Conservation (phyloP, 2,797 vertebrate species). For the Muscicapa striata region DNA sequence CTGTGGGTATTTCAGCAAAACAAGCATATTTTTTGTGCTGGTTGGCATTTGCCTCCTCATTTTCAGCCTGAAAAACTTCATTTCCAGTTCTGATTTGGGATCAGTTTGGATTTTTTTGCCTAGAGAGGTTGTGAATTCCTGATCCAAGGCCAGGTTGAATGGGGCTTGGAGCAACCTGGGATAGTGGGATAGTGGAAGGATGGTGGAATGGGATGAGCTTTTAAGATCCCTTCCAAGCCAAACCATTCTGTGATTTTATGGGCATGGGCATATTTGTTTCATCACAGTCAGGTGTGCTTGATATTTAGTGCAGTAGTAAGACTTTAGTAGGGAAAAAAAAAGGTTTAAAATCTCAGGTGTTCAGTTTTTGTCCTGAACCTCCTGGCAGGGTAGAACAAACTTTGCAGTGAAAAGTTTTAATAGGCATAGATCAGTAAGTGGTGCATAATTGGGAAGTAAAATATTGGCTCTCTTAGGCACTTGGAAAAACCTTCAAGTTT, state of each 20-base stretch:
- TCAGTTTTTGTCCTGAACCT: background rate
- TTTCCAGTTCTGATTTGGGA: background rate
- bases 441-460: background rate
- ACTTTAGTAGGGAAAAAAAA: background rate
- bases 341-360: background rate
- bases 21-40: background rate
- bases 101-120: background rate
- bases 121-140: background rate
- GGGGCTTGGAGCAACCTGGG: background rate
- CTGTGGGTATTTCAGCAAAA: background rate
- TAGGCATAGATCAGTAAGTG: background rate
- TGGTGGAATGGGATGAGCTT: background rate
- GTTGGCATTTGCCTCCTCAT: background rate
- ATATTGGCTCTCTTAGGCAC: background rate
- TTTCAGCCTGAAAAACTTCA: background rate
- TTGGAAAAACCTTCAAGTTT: background rate
- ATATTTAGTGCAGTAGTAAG: background rate
- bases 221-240: background rate
- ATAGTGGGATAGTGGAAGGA: fast-evolving
- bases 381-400: background rate
- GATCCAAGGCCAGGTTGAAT: fast-evolving
- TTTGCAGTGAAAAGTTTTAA: background rate
- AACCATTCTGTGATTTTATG: background rate
- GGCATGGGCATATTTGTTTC: fast-evolving
- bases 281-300: background rate